phyloP scores from a whole-genome alignment of 2,888 invertebrate species.

The Troides aeacus region DNA sequence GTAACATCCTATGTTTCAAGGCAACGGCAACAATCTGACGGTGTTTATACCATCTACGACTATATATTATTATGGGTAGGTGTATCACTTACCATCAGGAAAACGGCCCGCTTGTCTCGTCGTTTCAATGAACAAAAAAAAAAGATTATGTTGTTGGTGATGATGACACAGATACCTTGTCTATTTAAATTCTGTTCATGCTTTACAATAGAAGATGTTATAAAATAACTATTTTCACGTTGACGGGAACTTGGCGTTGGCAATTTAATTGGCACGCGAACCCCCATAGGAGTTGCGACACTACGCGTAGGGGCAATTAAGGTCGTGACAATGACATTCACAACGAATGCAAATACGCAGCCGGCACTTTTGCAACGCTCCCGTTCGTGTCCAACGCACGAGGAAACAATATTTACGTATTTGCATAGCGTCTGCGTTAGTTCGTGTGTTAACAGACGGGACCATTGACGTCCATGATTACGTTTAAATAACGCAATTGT shows the following conservation, averaged over 20 bases:
- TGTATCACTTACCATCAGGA: too few relatives aligned
- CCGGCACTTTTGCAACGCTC: constrained; percentile 24
- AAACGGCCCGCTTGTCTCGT: too few relatives aligned
- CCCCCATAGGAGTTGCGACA: constrained; percentile 27
- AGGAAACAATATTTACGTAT: constrained; percentile 18
- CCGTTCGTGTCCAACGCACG: constrained; percentile 18
- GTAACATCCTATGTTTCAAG: too few relatives aligned
- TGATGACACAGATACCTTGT: too few relatives aligned
- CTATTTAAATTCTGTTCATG: too few relatives aligned
- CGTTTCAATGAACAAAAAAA: too few relatives aligned
- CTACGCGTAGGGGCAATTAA: constrained; percentile 61
- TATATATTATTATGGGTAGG: too few relatives aligned
- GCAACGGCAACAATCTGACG: too few relatives aligned
- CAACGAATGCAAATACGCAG: constrained; percentile 67
- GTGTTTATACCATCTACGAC: too few relatives aligned
- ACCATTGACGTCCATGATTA: neutral
- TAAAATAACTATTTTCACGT: too few relatives aligned
- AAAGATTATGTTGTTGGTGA: too few relatives aligned
- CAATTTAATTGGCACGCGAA: constrained; percentile 15
- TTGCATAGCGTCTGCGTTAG: constrained; percentile 21
- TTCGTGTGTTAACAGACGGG: constrained; percentile 3
- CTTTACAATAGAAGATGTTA: too few relatives aligned
- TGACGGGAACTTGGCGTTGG: neutral
- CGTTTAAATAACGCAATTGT: neutral
- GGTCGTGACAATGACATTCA: constrained; percentile 75